Evolutionary conservation across 2,113 vertebrate species (phyloP).

Genomic region (Labeo rohita): DNA sequence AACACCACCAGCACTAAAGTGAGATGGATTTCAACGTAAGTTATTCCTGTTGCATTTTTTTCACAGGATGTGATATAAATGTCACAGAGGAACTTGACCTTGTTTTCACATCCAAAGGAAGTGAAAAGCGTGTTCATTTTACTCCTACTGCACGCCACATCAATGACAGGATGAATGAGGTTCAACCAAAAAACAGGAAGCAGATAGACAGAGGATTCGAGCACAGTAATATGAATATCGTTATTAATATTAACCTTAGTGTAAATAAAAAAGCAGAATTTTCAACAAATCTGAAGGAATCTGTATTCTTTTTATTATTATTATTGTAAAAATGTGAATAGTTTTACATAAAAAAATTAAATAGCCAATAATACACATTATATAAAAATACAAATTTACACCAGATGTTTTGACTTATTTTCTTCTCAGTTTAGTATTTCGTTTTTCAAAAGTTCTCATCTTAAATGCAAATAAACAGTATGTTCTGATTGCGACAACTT

Average conservation of each 20-base stretch:
- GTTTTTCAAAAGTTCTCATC: background rate
- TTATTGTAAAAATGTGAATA: background rate
- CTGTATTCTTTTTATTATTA: no score
- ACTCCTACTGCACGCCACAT: background rate
- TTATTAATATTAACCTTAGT: no score
- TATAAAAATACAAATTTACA: background rate
- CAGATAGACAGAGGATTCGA: background rate
- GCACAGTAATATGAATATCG: background rate
- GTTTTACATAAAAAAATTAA: background rate
- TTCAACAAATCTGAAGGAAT: no score
- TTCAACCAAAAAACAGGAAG: constrained; percentile 10
- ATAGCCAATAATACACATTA: background rate
- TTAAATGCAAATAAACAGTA: background rate
- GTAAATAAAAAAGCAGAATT: background rate
- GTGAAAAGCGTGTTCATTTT: background rate
- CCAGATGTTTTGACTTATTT: background rate
- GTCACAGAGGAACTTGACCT: background rate
- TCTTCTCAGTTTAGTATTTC: no score
- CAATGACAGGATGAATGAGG: background rate
- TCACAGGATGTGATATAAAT: background rate
- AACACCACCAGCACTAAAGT: background rate
- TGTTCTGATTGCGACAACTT: background rate
- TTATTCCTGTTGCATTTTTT: no score
- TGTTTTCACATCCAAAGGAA: background rate
- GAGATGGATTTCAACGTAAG: background rate